phyloP scores from a whole-genome alignment of 2,888 invertebrate genomes.

The Macaria notata region DNA sequence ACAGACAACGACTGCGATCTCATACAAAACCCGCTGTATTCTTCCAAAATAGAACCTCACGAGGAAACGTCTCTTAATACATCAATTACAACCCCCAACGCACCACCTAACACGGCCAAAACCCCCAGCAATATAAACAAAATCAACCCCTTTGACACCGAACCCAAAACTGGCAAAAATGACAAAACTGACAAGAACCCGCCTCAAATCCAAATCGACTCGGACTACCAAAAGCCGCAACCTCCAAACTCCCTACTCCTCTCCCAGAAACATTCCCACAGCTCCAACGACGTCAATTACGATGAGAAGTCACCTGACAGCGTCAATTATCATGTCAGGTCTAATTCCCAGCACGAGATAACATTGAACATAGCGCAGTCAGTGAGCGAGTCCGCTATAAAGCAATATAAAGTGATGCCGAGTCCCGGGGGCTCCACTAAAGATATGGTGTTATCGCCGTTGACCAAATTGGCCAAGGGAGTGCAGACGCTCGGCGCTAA shows the following conservation, averaged over 20 bases:
- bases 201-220: conserved; percentile 84
- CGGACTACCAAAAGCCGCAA: conserved; percentile 55
- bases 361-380: conserved; percentile 88
- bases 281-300: conserved; percentile 85
- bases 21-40: conserved; percentile 73
- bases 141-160: conserved; percentile 65
- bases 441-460: conserved; percentile 86
- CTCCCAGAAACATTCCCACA: conserved; percentile 86
- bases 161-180: conserved; percentile 55
- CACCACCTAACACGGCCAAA: conserved; percentile 52
- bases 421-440: conserved; percentile 86
- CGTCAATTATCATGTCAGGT: conserved; percentile 67
- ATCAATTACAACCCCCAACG: conserved; percentile 76
- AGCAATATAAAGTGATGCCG: conserved; percentile 84
- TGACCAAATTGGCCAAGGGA: conserved; percentile 93
- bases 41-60: conserved; percentile 71
- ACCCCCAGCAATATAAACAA: conserved; percentile 63
- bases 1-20: conserved; percentile 68
- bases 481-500: conserved; percentile 93
- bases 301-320: conserved; percentile 46
- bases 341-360: conserved; percentile 86
- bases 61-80: conserved; percentile 79
- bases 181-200: too few species aligned
- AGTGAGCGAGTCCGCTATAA: conserved; percentile 90
- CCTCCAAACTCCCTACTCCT: conserved; percentile 82